Evolutionary conservation across 2,888 invertebrate genomes (phyloP), one percentile per base, ranked within the genome.

Genomic region (Oscheius sp.): DNA sequence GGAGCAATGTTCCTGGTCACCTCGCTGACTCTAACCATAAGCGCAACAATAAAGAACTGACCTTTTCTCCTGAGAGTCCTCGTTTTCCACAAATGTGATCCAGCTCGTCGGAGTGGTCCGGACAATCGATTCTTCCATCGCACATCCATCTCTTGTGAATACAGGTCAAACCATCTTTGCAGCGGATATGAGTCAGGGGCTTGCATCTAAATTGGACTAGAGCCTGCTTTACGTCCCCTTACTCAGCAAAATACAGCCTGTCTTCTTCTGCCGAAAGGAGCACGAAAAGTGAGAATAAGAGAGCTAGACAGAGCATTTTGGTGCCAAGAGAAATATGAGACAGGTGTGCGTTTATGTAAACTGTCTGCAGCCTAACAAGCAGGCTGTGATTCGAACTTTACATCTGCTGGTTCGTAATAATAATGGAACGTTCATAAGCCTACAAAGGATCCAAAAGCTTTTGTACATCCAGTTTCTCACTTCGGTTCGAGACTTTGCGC

Each of bases 61-160:
- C 50, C 71, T 74, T 48, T 33, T 60, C 65, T 7, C 77, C 76
- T 2, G 5, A 29, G 2, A 42, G 51, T n/a, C 74, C 75, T 7
- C 79, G 63, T 53, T 81, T 79, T 10, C 73, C 70, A 71, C 82
- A 82, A 48, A 82, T 76, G 29, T 78, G 76, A 2, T 76, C 33
- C 35, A 66, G 29, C 53, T 84, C 84, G 51, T 84, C 84, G 29
- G 79, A 79, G 29, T 76, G 74, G 73, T 84, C 84, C 32, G 75
- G 73, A 53, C 84, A 84, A 53, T 84, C 84, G 13, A 77, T 65
- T 33, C 77, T 70, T 9, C 84, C 84, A 55, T 84, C 84, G 70
- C 84, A 84, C 81, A 84, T 80, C 76, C 78, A 78, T 10, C 75
- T 72, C 59, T 84, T 84, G 11, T 76, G 73, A 42, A 84, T 80